A percentile compares a stretch with the other conserved stretches of the same genome.
Conservation (phyloP, 2,113 vertebrate genomes). For the Protobothrops mucrosquamatus region DNA sequence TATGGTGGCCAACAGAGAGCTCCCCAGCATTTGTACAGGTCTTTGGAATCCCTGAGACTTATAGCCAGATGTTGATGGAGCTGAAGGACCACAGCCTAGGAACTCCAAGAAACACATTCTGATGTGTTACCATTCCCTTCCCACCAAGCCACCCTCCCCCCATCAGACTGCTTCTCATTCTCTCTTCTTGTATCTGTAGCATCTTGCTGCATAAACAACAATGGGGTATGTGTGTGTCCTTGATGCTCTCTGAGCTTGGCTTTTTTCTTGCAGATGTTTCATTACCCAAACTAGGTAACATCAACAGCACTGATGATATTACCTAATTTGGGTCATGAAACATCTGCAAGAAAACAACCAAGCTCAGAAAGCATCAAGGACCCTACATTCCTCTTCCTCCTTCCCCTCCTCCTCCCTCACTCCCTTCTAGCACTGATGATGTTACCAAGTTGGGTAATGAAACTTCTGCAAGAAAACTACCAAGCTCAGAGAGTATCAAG, state of each 20-base stretch:
- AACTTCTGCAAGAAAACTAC: neutral
- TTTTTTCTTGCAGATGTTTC: no score
- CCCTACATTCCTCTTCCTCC: no score
- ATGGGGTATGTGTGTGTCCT: neutral
- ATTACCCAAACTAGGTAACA: no score
- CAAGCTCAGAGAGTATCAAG: neutral
- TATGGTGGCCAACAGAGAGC: neutral
- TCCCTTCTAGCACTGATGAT: neutral
- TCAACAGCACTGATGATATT: no score
- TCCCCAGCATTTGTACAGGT: neutral
- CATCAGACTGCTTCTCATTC: neutral
- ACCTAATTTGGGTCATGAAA: no score
- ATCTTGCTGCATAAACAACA: slow-evolving; percentile 32
- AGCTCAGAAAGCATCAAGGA: no score
- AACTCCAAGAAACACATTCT: neutral
- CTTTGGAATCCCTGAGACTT: neutral
- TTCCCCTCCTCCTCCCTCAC: neutral
- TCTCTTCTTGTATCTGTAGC: neutral
- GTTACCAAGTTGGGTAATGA: neutral
- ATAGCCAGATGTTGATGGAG: neutral
- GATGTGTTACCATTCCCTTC: neutral
- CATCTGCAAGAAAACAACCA: no score
- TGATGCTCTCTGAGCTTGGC: no score
- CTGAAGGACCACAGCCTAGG: no score
- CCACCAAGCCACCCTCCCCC: neutral